Base-by-base conservation (phyloP, 1,140 invertebrate genomes). In the Papilio xuthus region DNA sequence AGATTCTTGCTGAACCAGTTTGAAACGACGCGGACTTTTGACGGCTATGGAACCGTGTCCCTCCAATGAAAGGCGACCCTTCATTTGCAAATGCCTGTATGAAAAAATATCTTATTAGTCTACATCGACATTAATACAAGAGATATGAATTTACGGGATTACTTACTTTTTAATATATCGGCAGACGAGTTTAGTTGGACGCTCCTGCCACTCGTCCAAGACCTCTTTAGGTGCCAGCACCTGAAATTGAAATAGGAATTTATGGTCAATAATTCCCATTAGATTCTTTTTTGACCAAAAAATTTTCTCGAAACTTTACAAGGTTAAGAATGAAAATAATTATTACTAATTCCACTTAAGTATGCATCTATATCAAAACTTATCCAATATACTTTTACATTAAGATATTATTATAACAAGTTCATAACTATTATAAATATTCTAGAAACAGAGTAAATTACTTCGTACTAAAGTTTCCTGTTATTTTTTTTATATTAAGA, bases 181-280 rank as follows among this genome's bases (percentile, higher is more conserved):
- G 4, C 97, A 96, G 0, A 99, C 96, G 26, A 99, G 94, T 84
- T 96, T 96, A 87, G 99, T 98, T 0, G 99, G 99, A 83, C 99
- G 95, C 77, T 97, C 95, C 90, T 99, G 98, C 97, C 98, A 99
- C 88, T 99, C 97, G 80, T 98, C 96, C 85, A 99, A 91, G 0
- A 98, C 97, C 89, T 98, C 97, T 89, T 99, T 98, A 1, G 97
- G 96, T 41, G 97, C 96, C 79, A 97, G 95, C 0, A 98, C 97
- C 97, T 97, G 85, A 9, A 86, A 23, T 4, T 23, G 20, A 32
- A 20, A 63, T 10, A 77, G 50, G 69, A 56, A 77, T 47, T 26
- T 60, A 28, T 26, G 23, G 20, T 60, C 4, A 53, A 53, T 26
- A 2, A 60, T 60, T 23, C 10, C 20, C 2, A 2, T 1, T 60